These are phyloP conservation scores for Nicator chloris DNA, from an alignment of 2,113 vertebrate species.

Conservation along the genomic window DNA sequence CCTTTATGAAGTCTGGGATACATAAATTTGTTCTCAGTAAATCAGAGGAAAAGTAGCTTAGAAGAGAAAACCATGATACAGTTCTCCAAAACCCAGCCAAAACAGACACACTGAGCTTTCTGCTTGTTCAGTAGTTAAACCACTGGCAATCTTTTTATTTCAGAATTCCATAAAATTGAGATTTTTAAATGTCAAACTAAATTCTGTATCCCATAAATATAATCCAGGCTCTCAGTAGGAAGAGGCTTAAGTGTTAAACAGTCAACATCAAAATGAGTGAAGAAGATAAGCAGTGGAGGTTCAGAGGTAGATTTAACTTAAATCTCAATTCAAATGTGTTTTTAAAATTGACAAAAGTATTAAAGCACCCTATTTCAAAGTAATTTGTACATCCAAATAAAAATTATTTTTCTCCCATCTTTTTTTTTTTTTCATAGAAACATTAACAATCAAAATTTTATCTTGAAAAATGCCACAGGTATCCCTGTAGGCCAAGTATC, in stretches of 20 bases:
- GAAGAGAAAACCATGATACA: neutral
- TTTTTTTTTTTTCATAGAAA: neutral
- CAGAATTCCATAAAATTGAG: neutral
- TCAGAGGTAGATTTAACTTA: neutral
- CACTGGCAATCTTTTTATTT: neutral
- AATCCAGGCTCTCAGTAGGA: neutral
- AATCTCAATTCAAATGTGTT: neutral
- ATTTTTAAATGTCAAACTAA: neutral
- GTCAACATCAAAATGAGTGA: neutral
- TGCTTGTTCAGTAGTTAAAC: neutral
- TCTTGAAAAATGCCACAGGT: neutral
- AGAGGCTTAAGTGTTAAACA: neutral
- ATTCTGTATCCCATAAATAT: neutral
- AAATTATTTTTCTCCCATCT: accelerated
- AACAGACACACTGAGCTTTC: neutral
- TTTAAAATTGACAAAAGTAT: neutral
- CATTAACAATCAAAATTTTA: neutral
- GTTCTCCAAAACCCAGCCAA: neutral
- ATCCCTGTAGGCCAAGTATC: neutral
- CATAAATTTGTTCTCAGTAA: neutral
- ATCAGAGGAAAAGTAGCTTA: neutral
- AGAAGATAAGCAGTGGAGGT: neutral
- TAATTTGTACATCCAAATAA: neutral
- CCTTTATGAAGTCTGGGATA: neutral
- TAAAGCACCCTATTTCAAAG: neutral